phyloP scores from a whole-genome alignment of 2,888 invertebrate species.

The Leuctra nigra region DNA sequence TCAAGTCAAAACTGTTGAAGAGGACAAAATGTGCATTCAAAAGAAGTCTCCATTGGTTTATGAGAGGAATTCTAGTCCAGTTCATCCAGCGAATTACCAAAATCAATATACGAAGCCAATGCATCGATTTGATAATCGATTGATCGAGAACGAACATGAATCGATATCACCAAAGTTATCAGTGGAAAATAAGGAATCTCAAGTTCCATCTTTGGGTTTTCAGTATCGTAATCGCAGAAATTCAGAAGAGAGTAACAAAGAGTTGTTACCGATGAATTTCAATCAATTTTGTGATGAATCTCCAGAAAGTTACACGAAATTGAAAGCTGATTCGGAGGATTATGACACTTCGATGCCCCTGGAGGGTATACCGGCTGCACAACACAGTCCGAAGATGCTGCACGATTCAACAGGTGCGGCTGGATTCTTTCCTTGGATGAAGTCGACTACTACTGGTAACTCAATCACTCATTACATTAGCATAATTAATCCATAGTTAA shows the following conservation, averaged over 20 bases:
- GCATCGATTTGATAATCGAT: background rate
- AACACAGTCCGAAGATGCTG: background rate
- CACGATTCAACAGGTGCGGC: background rate
- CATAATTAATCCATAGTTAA: no score
- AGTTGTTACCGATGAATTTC: background rate
- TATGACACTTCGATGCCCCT: no score
- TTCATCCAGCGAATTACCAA: background rate
- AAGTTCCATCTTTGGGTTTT: background rate
- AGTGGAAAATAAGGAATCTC: background rate
- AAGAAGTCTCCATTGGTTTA: background rate
- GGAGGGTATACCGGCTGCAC: background rate
- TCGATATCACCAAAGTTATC: background rate
- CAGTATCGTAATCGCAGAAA: background rate
- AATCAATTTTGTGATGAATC: no score
- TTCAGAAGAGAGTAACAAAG: background rate
- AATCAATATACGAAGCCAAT: background rate
- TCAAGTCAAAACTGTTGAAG: background rate
- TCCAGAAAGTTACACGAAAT: no score
- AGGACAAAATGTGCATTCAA: background rate
- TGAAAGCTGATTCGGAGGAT: no score
- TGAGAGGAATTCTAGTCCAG: background rate
- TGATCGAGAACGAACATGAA: background rate
- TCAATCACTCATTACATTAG: no score
- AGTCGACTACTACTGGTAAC: conserved; percentile 26
- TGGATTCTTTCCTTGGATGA: conserved; percentile 37